Evolutionary conservation across 1,140 invertebrate species (phyloP).

Genomic region (Apis cerana): DNA sequence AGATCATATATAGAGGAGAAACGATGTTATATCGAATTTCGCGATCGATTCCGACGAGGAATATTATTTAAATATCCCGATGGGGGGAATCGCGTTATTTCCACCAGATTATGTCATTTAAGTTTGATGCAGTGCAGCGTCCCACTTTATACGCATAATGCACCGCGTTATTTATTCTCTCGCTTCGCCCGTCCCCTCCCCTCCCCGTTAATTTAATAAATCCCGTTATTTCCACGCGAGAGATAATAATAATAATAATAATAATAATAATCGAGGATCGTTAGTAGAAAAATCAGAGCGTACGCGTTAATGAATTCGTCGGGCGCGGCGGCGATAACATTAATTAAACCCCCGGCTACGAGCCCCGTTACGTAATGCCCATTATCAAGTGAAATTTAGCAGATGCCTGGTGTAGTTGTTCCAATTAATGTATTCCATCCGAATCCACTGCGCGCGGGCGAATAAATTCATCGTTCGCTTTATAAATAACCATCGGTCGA

Average conservation of each 20-base stretch:
- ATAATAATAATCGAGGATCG: not conserved
- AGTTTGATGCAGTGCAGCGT: slow-evolving; percentile 9
- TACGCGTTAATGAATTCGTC: slow-evolving; percentile 12
- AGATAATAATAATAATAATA: not conserved
- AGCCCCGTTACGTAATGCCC: slow-evolving; percentile 9
- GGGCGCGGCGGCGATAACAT: not conserved
- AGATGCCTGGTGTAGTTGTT: not conserved
- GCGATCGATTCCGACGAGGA: slow-evolving; percentile 3
- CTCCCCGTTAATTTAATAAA: slow-evolving; percentile 9
- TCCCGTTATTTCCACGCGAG: not conserved
- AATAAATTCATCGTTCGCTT: not conserved
- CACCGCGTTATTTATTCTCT: slow-evolving; percentile 12
- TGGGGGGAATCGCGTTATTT: not conserved
- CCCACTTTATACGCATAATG: slow-evolving; percentile 5
- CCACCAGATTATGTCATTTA: slow-evolving; percentile 21
- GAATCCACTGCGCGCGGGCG: not conserved
- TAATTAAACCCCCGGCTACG: slow-evolving; percentile 14
- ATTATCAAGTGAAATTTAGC: slow-evolving; percentile 13
- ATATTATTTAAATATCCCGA: slow-evolving; percentile 8
- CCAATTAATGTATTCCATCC: slow-evolving; percentile 1
- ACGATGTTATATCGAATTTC: too few species aligned
- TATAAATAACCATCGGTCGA: not conserved
- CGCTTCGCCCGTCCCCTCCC: not conserved
- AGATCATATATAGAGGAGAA: too few species aligned
- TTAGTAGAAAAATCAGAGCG: slow-evolving; percentile 16